Evolutionary conservation across 1,140 invertebrate genomes (phyloP).

Genomic region (Papilio polytes): DNA sequence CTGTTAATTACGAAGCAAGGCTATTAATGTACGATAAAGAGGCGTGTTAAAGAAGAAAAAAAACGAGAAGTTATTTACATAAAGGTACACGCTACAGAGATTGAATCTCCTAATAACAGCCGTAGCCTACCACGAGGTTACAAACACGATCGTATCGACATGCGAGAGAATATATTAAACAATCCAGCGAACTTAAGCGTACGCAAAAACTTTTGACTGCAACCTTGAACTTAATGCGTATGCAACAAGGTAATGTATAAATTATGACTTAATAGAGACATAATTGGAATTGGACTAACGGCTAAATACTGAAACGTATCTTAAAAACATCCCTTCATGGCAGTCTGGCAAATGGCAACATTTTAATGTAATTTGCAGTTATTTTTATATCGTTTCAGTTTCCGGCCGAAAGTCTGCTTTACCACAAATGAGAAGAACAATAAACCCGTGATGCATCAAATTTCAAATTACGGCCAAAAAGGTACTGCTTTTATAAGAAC

Average conservation of each 20-base stretch:
- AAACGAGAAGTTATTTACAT: conserved; percentile 67
- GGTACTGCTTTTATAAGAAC: neutral
- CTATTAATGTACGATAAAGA: conserved; percentile 53
- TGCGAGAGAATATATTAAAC: conserved; percentile 61
- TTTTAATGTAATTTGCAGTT: too few relatives aligned
- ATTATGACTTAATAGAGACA: too few relatives aligned
- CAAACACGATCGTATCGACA: conserved; percentile 66
- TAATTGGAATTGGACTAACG: too few relatives aligned
- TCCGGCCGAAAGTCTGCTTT: too few relatives aligned
- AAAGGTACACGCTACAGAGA: conserved; percentile 65
- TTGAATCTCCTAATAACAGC: conserved; percentile 65
- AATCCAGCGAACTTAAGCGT: conserved; percentile 64
- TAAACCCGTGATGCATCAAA: neutral
- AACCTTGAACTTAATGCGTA: conserved; percentile 65
- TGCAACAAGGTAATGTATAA: conserved; percentile 27
- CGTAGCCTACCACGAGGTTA: conserved; percentile 48
- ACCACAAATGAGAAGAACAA: conserved; percentile 16
- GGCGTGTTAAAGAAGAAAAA: conserved; percentile 46
- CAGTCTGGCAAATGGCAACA: too few relatives aligned
- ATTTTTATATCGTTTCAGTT: too few relatives aligned
- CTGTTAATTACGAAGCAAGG: conserved; percentile 68
- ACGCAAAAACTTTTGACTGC: conserved; percentile 55
- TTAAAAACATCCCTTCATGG: too few relatives aligned
- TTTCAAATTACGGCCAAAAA: conserved; percentile 10
- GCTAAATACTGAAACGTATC: too few relatives aligned